These are phyloP conservation scores for Pseudachorutes palmiensis DNA, from an alignment of 1,140 invertebrate genomes.

Conservation along the genomic window DNA sequence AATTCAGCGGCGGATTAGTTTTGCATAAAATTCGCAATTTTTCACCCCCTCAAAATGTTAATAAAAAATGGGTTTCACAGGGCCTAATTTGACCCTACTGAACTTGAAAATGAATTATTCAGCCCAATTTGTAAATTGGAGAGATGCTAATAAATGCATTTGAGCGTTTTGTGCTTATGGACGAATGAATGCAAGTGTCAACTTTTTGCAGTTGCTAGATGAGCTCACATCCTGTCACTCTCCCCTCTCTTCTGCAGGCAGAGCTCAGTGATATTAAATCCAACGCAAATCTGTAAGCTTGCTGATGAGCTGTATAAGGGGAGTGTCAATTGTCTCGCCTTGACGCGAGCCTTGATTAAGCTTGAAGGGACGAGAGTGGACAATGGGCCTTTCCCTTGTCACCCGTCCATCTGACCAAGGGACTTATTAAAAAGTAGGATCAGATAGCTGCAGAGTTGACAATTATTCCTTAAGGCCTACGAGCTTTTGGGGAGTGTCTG, in stretches of 20 bases:
- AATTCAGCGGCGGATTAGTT: not conserved
- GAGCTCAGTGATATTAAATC: too few species aligned
- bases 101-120: too few species aligned
- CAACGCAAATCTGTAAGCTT: too few species aligned
- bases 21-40: not conserved
- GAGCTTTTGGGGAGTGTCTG: not conserved
- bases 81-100: too few species aligned
- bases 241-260: not conserved
- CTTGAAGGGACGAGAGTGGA: not conserved
- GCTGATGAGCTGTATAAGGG: too few species aligned
- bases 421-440: conserved; percentile 4
- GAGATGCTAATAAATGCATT: too few species aligned
- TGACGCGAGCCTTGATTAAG: not conserved
- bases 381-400: not conserved
- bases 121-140: too few species aligned
- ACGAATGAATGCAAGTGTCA: too few species aligned
- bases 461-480: not conserved
- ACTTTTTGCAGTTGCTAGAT: too few species aligned
- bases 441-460: not conserved
- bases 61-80: too few species aligned
- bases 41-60: not conserved
- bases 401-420: not conserved
- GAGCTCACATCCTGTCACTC: conserved; percentile 8
- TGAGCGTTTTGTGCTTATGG: not conserved
- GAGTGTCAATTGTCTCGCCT: not conserved